Percentiles rank a stretch among this genome's conserved stretches.
phyloP scores from a whole-genome alignment of 2,113 vertebrate genomes.

The Hypomesus transpacificus region DNA sequence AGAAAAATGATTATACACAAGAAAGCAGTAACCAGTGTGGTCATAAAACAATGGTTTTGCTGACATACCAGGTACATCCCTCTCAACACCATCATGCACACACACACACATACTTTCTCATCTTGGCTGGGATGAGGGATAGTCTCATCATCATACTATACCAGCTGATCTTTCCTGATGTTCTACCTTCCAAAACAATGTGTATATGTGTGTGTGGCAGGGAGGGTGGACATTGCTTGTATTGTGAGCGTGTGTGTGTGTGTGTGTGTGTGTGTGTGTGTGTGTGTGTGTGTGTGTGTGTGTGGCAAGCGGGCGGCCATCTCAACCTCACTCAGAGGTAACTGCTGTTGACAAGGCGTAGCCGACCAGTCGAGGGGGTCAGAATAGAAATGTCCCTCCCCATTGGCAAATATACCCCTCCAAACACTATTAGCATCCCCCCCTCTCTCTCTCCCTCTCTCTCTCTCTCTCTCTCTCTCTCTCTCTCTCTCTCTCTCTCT shows the following conservation, averaged over 20 bases:
- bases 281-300: constrained; percentile 26
- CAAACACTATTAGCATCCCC: constrained; percentile 11
- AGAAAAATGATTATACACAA: neutral
- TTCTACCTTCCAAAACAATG: constrained; percentile 21
- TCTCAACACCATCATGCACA: neutral
- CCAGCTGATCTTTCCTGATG: neutral
- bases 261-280: constrained; percentile 4
- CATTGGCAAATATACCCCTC: neutral
- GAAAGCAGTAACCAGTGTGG: constrained; percentile 47
- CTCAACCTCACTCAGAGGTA: constrained; percentile 8
- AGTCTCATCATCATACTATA: neutral
- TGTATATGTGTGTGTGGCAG: neutral
- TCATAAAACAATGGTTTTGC: constrained; percentile 66
- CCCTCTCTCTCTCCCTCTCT: neutral
- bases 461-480: constrained; percentile 41
- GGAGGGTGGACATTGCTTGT: neutral
- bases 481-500: constrained; percentile 20
- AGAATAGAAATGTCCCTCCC: constrained; percentile 17
- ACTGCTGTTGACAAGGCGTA: constrained; percentile 41
- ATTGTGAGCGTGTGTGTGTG: neutral
- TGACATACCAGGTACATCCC: constrained; percentile 59
- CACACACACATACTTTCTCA: neutral
- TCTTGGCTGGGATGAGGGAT: neutral
- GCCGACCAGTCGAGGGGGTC: constrained; percentile 29
- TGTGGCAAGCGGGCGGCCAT: neutral